Conservation (phyloP, 1,140 invertebrate species). For the Aphidius ervi region DNA sequence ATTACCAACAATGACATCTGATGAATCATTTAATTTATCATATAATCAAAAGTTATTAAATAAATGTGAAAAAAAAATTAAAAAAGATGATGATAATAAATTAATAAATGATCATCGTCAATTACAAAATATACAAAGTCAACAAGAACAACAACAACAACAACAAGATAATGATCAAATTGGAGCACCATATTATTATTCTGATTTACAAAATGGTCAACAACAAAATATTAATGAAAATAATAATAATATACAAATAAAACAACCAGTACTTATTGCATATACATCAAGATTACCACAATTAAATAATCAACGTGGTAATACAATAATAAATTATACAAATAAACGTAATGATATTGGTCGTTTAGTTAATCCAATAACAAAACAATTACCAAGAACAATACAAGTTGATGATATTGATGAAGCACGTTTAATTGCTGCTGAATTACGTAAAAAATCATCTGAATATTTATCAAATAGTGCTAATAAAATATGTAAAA, state of each 20-base stretch:
- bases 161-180: constrained; percentile 33
- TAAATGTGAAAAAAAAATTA: too few relatives aligned
- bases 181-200: constrained; percentile 80
- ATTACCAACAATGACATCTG: constrained; percentile 8
- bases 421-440: constrained; percentile 58
- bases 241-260: constrained; percentile 28
- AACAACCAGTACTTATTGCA: constrained; percentile 28
- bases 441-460: constrained; percentile 62
- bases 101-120: too few relatives aligned
- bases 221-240: constrained; percentile 4
- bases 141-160: background rate
- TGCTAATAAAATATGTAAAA: constrained; percentile 29
- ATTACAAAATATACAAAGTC: background rate
- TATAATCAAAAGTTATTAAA: too few relatives aligned
- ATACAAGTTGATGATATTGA: constrained; percentile 43
- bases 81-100: too few relatives aligned
- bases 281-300: constrained; percentile 44
- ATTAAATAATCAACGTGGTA: constrained; percentile 67
- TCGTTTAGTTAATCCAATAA: constrained; percentile 74
- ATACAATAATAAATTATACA: constrained; percentile 38
- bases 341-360: constrained; percentile 70
- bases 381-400: constrained; percentile 40
- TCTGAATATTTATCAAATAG: constrained; percentile 62
- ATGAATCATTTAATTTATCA: background rate
- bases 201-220: constrained; percentile 59